A percentile compares a stretch with the other conserved stretches of the same genome.
These are phyloP conservation scores for Anaspis maculata DNA, from an alignment of 2,888 invertebrate genomes.

Conservation along the genomic window DNA sequence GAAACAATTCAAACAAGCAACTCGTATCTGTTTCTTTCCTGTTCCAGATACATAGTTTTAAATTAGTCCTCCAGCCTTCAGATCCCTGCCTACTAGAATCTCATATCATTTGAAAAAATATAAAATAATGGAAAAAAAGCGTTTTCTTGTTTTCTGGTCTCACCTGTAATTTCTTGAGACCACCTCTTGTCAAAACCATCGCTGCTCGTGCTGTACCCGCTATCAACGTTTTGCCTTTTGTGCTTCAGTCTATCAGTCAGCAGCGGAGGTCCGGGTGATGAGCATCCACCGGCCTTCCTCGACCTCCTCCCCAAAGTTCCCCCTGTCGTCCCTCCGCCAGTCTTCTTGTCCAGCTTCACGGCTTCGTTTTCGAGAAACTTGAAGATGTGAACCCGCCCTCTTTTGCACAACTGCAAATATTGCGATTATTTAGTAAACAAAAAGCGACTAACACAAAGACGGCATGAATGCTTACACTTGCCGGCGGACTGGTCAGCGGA, in stretches of 20 bases:
- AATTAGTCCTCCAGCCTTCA: too few relatives aligned
- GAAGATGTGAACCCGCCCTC: slow-evolving; percentile 91
- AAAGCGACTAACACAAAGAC: too few relatives aligned
- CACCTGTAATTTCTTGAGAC: slow-evolving; percentile 66
- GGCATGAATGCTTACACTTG: slow-evolving; percentile 78
- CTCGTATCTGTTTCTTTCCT: too few relatives aligned
- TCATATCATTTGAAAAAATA: too few relatives aligned
- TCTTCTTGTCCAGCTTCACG: slow-evolving; percentile 55
- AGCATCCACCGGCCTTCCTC: slow-evolving; percentile 44
- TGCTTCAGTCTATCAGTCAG: slow-evolving; percentile 43
- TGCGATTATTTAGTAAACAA: too few relatives aligned
- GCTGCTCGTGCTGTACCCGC: slow-evolving; percentile 80
- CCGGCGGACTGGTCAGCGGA: slow-evolving; percentile 85
- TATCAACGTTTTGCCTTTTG: slow-evolving; percentile 73
- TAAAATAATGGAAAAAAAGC: too few relatives aligned
- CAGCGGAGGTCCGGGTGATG: slow-evolving; percentile 38
- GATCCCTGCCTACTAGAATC: too few relatives aligned
- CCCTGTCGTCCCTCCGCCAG: slow-evolving; percentile 38
- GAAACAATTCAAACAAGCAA: too few relatives aligned
- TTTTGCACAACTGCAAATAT: slow-evolving; percentile 73
- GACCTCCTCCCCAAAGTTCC: slow-evolving; percentile 47
- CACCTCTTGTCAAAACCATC: slow-evolving; percentile 76
- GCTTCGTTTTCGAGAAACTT: slow-evolving; percentile 89
- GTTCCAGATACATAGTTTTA: too few relatives aligned
- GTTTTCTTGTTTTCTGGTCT: too few relatives aligned